These are phyloP conservation scores for Bombylius major DNA, from an alignment of 2,888 invertebrate genomes.

Conservation along the genomic window DNA sequence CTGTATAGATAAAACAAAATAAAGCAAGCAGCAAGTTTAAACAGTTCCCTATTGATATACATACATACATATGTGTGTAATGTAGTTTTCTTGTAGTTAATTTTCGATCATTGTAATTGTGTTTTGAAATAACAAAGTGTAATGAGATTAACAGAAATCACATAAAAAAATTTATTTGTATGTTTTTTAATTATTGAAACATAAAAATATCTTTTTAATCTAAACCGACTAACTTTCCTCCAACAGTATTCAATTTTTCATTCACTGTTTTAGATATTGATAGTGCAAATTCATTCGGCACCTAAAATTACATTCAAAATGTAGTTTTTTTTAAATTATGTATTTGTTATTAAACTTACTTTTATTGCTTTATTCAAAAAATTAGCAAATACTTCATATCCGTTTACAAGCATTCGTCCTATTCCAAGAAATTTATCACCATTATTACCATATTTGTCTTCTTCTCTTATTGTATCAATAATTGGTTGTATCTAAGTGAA, in stretches of 20 bases:
- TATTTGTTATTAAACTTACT: slow-evolving; percentile 34
- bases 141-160: too few relatives aligned
- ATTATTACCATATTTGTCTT: slow-evolving; percentile 67
- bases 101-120: too few relatives aligned
- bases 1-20: too few relatives aligned
- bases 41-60: too few relatives aligned
- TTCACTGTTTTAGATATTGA: neutral
- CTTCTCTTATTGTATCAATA: slow-evolving; percentile 60
- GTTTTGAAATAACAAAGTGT: too few relatives aligned
- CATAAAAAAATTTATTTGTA: too few relatives aligned
- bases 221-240: neutral
- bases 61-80: too few relatives aligned
- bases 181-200: too few relatives aligned
- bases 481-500: slow-evolving; percentile 49
- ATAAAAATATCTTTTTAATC: neutral
- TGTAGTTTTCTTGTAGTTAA: too few relatives aligned
- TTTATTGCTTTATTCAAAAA: slow-evolving; percentile 48
- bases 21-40: too few relatives aligned
- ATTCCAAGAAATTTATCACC: slow-evolving; percentile 52
- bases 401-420: slow-evolving; percentile 51
- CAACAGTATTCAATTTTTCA: neutral
- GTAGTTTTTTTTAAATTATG: too few relatives aligned
- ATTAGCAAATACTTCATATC: slow-evolving; percentile 54
- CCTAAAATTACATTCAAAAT: neutral
- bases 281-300: neutral